Evolutionary conservation across 2,797 vertebrate species (phyloP), one percentile per base, ranked within the genome.

Genomic region (Cynodonichthys magdalenae): DNA sequence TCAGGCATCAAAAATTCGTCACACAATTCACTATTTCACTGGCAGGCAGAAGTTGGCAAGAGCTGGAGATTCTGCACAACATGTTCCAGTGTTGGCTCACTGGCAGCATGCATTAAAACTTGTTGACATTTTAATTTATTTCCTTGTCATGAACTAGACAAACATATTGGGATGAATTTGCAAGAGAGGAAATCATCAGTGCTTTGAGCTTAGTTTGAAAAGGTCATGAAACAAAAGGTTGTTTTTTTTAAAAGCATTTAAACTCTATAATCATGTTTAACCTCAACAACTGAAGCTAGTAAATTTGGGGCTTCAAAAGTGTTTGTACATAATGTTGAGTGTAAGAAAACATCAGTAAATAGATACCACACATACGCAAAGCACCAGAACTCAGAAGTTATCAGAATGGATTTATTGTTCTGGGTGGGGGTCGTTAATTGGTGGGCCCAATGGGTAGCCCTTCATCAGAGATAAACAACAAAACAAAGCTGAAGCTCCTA

Each of bases 111-210:
- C 69, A 75, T 75, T 74, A 69, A 55, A 69, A 76, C 34, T 63
- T 74, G 75, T 78, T 86, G 84, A 85, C 76, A 81, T 78, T 81
- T 71, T 71, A 83, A 78, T 88, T 88, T 80, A 77, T 84, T 82
- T 75, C 24, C 57, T 77, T 82, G 73, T 84, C 80, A 48, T 63
- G 50, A 59, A 52, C 63, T n/a, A 59, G 59, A 77, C 71, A 79
- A 79, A 78, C 42, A 50, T 57, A 74, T 46, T 48, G 24, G 15
- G 58, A 58, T 14, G 4, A 50, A 79, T 81, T 75, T 47, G 50
- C 45, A 74, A 59, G 51, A 47, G 41, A 63, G 61, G 54, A 50
- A 79, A 53, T 59, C 59, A 63, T 34, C 55, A 53, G 41, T 41
- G 63, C 31, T 55, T 65, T 73, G 2, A 69, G 51, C 66, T 52